Conservation (phyloP, 2,888 invertebrate genomes). For the Leptogaster cylindrica region DNA sequence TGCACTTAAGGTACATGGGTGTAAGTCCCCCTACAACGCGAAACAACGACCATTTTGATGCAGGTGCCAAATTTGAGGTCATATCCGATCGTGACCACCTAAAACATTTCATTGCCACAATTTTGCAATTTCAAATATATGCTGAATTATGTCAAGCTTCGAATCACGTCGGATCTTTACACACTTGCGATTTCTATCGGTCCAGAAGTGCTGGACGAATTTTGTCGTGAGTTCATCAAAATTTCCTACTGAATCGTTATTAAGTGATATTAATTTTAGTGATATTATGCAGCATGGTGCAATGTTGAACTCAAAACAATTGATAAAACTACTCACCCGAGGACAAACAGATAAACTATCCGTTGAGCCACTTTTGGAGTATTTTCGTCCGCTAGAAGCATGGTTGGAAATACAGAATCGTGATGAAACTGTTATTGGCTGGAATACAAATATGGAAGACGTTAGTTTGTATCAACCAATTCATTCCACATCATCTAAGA, state of each 20-base stretch:
- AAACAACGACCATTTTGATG: slow-evolving; percentile 79
- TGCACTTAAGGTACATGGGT: slow-evolving; percentile 75
- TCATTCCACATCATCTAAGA: too few relatives aligned
- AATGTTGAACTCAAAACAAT: slow-evolving; percentile 73
- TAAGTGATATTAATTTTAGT: slow-evolving; percentile 59
- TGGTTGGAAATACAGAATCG: slow-evolving; percentile 81
- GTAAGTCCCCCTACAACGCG: slow-evolving; percentile 74
- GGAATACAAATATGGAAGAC: slow-evolving; percentile 74
- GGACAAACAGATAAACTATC: slow-evolving; percentile 76
- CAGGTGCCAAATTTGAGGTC: slow-evolving; percentile 83
- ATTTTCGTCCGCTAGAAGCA: slow-evolving; percentile 78
- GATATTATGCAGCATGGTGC: slow-evolving; percentile 74
- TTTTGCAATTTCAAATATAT: slow-evolving; percentile 86
- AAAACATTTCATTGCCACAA: slow-evolving; percentile 81
- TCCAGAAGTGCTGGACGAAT: slow-evolving; percentile 80
- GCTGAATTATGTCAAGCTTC: slow-evolving; percentile 77
- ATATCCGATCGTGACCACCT: slow-evolving; percentile 75
- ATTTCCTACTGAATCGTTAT: background rate
- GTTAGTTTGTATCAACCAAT: slow-evolving; percentile 64
- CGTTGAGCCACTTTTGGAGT: slow-evolving; percentile 77
- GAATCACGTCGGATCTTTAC: slow-evolving; percentile 74
- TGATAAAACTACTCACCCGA: slow-evolving; percentile 73
- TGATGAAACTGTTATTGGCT: slow-evolving; percentile 75
- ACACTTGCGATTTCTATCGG: slow-evolving; percentile 82
- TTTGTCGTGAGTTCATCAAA: slow-evolving; percentile 66